Percentiles rank a stretch among this genome's conserved stretches.
Evolutionary conservation across 2,797 vertebrate genomes (phyloP).

Genomic region (Graptemys geographica): DNA sequence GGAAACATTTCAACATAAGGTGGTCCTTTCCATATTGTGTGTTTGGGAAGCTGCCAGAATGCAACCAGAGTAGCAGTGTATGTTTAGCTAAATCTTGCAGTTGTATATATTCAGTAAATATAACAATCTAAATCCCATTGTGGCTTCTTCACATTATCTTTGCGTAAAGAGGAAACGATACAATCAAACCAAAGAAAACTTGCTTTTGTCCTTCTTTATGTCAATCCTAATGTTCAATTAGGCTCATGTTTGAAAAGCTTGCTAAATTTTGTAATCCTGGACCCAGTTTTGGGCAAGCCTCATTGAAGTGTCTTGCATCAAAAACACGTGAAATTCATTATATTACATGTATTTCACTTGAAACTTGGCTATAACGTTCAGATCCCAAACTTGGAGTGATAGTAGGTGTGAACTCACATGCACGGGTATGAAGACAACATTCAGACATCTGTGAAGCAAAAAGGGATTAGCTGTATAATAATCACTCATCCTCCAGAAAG

Average conservation of each 20-base stretch:
- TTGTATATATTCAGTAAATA: not conserved
- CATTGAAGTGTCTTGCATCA: not conserved
- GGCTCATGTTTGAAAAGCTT: too few relatives aligned
- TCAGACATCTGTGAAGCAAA: not conserved
- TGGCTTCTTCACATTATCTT: not conserved
- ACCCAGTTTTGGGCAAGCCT: not conserved
- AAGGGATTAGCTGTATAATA: accelerated
- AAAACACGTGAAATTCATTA: not conserved
- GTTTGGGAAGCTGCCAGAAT: not conserved
- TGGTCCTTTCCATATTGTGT: not conserved
- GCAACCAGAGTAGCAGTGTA: not conserved
- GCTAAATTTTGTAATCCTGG: not conserved
- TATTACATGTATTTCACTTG: not conserved
- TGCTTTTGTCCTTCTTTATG: not conserved
- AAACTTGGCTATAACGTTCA: not conserved
- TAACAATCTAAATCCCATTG: not conserved
- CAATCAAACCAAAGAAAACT: too few relatives aligned
- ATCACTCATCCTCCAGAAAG: not conserved
- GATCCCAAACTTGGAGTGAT: not conserved
- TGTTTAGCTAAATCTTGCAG: not conserved
- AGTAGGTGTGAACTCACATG: not conserved
- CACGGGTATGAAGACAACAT: not conserved
- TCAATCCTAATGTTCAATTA: too few relatives aligned
- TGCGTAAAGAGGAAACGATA: not conserved
- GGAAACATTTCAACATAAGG: too few relatives aligned